Base-by-base conservation (phyloP, 2,888 invertebrate genomes). In the Drosophila neotestacea region DNA sequence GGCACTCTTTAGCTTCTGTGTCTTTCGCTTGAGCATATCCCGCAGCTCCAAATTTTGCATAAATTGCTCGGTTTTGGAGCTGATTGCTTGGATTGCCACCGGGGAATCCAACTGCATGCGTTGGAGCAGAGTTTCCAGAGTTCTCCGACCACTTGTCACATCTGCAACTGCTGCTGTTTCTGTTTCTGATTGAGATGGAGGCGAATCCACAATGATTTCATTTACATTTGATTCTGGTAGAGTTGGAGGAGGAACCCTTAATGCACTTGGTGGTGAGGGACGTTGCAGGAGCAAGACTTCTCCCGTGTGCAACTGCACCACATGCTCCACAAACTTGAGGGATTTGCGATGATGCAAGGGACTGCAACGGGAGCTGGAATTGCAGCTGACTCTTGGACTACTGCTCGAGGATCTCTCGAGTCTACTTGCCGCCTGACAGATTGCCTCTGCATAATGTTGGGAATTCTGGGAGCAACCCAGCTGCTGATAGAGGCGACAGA, bases 401-500 rank as follows among this genome's bases (percentile, higher is more conserved):
- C 93, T 92, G 93, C 93, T 92, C n/a, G 6, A 42, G 71, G 62
- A 93, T 9, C 6, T 59, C 68, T 94, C 92, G 70, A 94, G 93
- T 60, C 93, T 93, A 7, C 92, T 63, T 6, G 87, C 82, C 42
- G 76, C 71, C 36, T 61, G 50, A 13, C 66, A 93, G 38, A 96
- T 94, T 10, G 93, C 93, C 9, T 94, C 93, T 46, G 94, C 89
- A 84, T 94, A 95, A 50, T 93, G 93, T 58, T 93, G 92, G 0
- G 94, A 95, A 44, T 94, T 93, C 6, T 92, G 92, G 39, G 94
- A 93, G 47, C 94, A 94, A 4, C 93, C 93, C 11, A 94, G 93
- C 65, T 94, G 94, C 62, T 95, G 95, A 65, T 93, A 92, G 11
- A 96, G 92, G 65, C 93, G 94, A 41, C 95, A 94, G 3, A 97